A percentile compares a stretch with the other conserved stretches of the same genome.
Conservation (phyloP, 2,797 vertebrate species). For the Falco rusticolus region DNA sequence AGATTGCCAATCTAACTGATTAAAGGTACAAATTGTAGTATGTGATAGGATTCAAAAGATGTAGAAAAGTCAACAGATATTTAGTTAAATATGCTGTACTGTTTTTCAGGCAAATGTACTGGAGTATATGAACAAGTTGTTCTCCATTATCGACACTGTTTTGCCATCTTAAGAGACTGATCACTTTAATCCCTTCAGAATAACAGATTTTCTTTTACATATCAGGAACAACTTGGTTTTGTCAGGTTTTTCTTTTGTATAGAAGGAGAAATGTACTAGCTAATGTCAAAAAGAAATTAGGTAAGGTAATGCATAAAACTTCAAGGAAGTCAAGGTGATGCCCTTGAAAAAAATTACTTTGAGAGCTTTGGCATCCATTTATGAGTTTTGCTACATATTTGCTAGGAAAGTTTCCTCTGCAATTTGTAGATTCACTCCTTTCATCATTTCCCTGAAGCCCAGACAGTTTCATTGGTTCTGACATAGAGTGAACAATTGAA, state of each 20-base stretch:
- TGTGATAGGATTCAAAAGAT: conserved; percentile 19
- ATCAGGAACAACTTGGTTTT: conserved; percentile 43
- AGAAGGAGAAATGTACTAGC: not conserved
- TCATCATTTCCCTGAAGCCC: conserved; percentile 49
- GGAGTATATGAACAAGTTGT: conserved; percentile 23
- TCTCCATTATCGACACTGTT: conserved; percentile 17
- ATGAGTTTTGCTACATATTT: not conserved
- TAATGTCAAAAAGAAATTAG: conserved; percentile 40
- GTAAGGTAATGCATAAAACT: conserved; percentile 27
- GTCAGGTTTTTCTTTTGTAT: conserved; percentile 15
- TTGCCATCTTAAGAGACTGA: conserved; percentile 35
- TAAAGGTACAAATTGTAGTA: not conserved
- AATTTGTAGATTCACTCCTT: conserved; percentile 57
- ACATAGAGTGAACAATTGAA: conserved; percentile 75
- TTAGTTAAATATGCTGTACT: conserved; percentile 25
- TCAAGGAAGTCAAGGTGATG: conserved; percentile 14
- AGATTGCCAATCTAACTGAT: not conserved
- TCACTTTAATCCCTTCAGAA: conserved; percentile 27
- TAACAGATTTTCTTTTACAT: conserved; percentile 20
- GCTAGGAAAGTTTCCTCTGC: not conserved
- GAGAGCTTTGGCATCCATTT: not conserved
- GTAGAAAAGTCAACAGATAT: conserved; percentile 16
- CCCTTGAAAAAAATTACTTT: conserved; percentile 26
- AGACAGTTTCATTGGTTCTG: conserved; percentile 58
- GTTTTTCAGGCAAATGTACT: conserved; percentile 25